A percentile compares a stretch with the other conserved stretches of the same genome.
Evolutionary conservation across 2,888 invertebrate genomes (phyloP).

Genomic region (Hymenopus coronatus): DNA sequence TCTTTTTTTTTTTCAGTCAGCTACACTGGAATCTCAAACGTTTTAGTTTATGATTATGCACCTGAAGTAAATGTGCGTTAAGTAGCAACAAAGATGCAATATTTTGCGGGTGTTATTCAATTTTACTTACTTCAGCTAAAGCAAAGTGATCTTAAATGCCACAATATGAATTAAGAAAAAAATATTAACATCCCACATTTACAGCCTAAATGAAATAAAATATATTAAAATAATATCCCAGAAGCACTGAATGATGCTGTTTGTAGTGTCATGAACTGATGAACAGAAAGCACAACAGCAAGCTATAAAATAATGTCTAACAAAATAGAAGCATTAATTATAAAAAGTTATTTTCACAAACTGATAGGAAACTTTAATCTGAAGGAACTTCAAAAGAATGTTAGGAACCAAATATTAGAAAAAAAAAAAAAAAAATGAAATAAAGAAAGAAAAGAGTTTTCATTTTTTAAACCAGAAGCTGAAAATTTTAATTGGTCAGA

Average conservation of each 20-base stretch:
- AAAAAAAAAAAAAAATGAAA: too few species aligned
- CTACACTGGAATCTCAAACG: too few species aligned
- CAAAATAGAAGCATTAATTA: background rate
- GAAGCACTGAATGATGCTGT: background rate
- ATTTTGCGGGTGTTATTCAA: background rate
- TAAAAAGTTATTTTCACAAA: background rate
- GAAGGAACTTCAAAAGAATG: background rate
- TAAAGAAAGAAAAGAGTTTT: too few species aligned
- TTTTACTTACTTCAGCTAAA: background rate
- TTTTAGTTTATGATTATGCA: background rate
- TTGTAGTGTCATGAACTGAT: background rate
- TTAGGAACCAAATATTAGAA: background rate
- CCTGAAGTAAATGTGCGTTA: background rate
- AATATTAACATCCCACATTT: background rate
- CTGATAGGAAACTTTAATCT: background rate
- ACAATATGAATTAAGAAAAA: background rate
- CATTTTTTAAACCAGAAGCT: background rate
- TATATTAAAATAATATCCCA: background rate
- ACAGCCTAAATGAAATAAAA: background rate
- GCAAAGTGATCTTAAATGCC: background rate
- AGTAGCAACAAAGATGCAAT: background rate
- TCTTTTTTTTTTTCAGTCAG: background rate
- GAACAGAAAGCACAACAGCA: background rate
- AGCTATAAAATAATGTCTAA: background rate
- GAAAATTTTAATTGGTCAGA: background rate